phyloP scores from a whole-genome alignment of 1,140 invertebrate species.

The Ruditapes philippinarum region DNA sequence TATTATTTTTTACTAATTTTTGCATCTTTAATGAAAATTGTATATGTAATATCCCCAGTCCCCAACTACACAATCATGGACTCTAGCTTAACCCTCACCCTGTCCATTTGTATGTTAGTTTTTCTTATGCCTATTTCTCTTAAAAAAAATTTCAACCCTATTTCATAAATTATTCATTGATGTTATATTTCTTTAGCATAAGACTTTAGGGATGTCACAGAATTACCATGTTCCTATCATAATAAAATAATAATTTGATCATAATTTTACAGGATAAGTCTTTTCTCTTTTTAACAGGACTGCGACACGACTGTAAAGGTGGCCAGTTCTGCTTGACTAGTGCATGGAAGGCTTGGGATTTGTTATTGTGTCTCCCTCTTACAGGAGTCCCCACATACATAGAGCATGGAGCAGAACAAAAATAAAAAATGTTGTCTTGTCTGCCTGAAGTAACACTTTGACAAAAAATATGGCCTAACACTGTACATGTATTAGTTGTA shows the following conservation, averaged over 20 bases:
- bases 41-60: no score
- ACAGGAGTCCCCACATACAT: not conserved
- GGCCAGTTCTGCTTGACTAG: conserved; percentile 43
- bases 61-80: no score
- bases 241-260: no score
- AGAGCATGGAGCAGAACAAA: conserved; percentile 21
- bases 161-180: no score
- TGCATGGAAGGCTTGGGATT: conserved; percentile 1
- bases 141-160: not conserved
- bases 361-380: not conserved
- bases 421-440: conserved; percentile 27
- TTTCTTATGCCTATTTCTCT: not conserved
- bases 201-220: not conserved
- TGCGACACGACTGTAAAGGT: conserved; percentile 58
- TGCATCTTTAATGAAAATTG: no score
- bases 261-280: conserved; percentile 20
- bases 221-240: no score
- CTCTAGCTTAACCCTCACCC: no score
- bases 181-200: no score
- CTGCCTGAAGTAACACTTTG: not conserved
- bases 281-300: conserved; percentile 56
- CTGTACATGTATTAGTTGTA: not conserved
- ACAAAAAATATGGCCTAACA: conserved; percentile 32
- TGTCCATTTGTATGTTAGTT: not conserved
- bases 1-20: no score